These are phyloP conservation scores for Helicolenus hilgendorfi DNA, from an alignment of 2,797 vertebrate species.

Conservation along the genomic window DNA sequence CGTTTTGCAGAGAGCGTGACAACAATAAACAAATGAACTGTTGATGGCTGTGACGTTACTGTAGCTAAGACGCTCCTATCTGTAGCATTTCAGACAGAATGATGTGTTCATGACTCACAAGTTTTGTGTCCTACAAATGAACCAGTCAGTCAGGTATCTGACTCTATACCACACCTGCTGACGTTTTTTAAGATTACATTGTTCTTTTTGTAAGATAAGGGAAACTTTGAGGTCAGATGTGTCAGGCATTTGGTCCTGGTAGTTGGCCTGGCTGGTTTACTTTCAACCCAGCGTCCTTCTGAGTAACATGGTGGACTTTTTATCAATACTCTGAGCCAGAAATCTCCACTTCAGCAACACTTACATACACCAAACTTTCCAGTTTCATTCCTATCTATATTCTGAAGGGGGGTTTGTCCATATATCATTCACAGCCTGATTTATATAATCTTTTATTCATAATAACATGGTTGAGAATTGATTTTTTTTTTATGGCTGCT, in stretches of 20 bases:
- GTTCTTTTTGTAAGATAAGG: slow-evolving; percentile 13
- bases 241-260: not conserved
- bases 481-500: not conserved
- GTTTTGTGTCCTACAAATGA: slow-evolving; percentile 1
- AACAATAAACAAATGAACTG: slow-evolving; percentile 58
- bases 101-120: not conserved
- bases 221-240: not conserved
- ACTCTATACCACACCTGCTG: slow-evolving; percentile 20
- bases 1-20: slow-evolving; percentile 10
- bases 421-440: not conserved
- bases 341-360: too few relatives aligned
- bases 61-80: not conserved
- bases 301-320: not conserved
- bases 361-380: too few relatives aligned
- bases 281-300: not conserved
- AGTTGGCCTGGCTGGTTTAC: not conserved
- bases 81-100: not conserved
- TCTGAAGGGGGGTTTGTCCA: not conserved
- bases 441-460: not conserved
- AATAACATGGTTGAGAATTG: not conserved
- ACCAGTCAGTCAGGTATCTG: slow-evolving; percentile 28
- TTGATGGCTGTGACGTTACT: not conserved
- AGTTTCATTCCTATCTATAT: too few relatives aligned
- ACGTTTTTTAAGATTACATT: slow-evolving; percentile 1
- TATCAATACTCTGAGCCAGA: not conserved